A percentile compares a stretch with the other conserved stretches of the same genome.
These are phyloP conservation scores for Prunella fulvescens DNA, from an alignment of 2,113 vertebrate species.

Conservation along the genomic window DNA sequence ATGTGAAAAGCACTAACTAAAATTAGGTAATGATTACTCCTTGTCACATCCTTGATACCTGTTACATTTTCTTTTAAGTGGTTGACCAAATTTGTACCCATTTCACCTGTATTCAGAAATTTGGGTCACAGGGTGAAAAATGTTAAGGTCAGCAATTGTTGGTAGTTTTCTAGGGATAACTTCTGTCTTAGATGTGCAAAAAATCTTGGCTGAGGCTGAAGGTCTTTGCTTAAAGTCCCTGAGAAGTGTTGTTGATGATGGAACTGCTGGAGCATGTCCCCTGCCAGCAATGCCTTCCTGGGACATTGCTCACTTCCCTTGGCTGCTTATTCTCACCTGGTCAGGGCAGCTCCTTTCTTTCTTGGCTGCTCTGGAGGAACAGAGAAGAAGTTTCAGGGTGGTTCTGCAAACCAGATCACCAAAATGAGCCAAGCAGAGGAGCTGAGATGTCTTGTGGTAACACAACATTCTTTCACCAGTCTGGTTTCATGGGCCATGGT, in stretches of 20 bases:
- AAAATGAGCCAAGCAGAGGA: background rate
- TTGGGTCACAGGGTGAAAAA: background rate
- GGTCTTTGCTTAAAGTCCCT: background rate
- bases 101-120: background rate
- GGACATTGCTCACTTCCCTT: background rate
- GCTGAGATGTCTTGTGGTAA: background rate
- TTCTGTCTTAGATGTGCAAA: background rate
- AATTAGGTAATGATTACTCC: background rate
- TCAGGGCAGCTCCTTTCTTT: background rate
- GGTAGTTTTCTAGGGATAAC: background rate
- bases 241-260: background rate
- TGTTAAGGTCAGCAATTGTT: background rate
- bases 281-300: rapidly evolving
- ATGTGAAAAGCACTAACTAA: background rate
- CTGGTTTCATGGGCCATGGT: background rate
- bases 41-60: background rate
- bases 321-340: background rate
- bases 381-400: background rate
- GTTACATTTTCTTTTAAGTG: background rate
- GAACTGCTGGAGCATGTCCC: background rate
- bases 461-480: background rate
- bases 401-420: background rate
- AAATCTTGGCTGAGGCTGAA: background rate
- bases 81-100: background rate
- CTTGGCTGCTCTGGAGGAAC: background rate